Base-by-base conservation (phyloP, 2,888 invertebrate species). In the Papilio demoleus region DNA sequence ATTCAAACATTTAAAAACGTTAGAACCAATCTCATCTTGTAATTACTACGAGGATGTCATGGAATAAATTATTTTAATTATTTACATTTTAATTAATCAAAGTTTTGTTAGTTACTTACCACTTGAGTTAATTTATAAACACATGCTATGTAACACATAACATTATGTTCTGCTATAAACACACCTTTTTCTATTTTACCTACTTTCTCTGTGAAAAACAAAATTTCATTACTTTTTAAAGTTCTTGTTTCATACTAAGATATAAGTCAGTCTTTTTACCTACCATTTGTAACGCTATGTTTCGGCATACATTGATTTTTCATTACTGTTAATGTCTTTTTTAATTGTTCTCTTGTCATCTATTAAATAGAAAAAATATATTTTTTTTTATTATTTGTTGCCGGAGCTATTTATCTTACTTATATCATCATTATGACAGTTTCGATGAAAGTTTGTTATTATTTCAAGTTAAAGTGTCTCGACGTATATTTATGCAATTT, bases 281-380 rank as follows among this genome's bases (percentile, higher is more conserved):
- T 83, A 94, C 94, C 94, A 79, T 92, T 85, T 8, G 91, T 84
- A 0, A 91, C 89, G 70, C 93, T 93, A 45, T 86, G 88, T 85
- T 95, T 95, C 12, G 94, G 92, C 74, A 93, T 82, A 72, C 95
- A 95, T 31, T 94, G 92, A 62, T 94, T 94, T 65, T 95, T 91
- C 79, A 95, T 89, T 11, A 94, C 76, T 60, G 89, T 92, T 67
- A 93, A 88, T 0, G 95, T 93, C 50, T 94, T 93, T 74, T 93
- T 93, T 77, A 95, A 83, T 79, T 95, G 95, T 1, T 92, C 93
- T 70, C 87, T 77, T 4, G 87, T 80, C 88, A 90, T 88, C 90
- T 90, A 40, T 8, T 42, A 36, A 34, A 24, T 31, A 2, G 1
- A 19, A 31, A 3, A 12, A 50, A 4, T n/a, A 4, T 5, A 40